Conservation (phyloP, 2,888 invertebrate species). For the Drosophila anceps region DNA sequence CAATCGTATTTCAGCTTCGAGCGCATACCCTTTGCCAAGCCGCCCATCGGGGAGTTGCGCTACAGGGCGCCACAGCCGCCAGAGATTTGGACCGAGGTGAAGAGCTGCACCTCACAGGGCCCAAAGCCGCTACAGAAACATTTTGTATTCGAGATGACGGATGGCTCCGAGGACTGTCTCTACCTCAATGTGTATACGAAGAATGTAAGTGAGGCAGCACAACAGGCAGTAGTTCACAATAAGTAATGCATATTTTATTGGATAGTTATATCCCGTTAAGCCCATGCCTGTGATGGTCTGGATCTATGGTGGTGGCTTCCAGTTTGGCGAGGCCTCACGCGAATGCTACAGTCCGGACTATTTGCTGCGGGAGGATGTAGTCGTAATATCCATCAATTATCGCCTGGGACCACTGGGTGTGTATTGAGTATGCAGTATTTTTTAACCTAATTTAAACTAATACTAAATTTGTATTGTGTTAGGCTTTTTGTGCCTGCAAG, state of each 20-base stretch:
- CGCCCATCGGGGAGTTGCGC: constrained; percentile 83
- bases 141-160: constrained; percentile 84
- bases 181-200: constrained; percentile 86
- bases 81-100: constrained; percentile 85
- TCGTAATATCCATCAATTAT: constrained; percentile 86
- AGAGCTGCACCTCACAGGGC: constrained; percentile 85
- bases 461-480: not conserved
- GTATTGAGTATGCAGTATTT: not conserved
- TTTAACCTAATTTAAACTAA: not conserved
- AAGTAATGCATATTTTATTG: not conserved
- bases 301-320: constrained; percentile 87
- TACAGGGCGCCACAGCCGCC: constrained; percentile 85
- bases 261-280: constrained; percentile 80
- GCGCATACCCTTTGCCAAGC: constrained; percentile 84
- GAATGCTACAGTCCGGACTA: constrained; percentile 86
- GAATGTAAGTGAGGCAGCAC: constrained; percentile 72
- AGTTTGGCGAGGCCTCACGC: constrained; percentile 85
- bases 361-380: constrained; percentile 85
- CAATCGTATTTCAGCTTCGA: constrained; percentile 84
- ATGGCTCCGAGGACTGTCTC: constrained; percentile 87
- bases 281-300: constrained; percentile 86
- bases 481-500: constrained; percentile 86
- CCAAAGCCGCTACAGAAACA: constrained; percentile 84
- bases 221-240: too few species aligned
- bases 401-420: constrained; percentile 86